A percentile compares a stretch with the other conserved stretches of the same genome.
Conservation (phyloP, 1,140 invertebrate genomes). For the Onthophagus taurus region DNA sequence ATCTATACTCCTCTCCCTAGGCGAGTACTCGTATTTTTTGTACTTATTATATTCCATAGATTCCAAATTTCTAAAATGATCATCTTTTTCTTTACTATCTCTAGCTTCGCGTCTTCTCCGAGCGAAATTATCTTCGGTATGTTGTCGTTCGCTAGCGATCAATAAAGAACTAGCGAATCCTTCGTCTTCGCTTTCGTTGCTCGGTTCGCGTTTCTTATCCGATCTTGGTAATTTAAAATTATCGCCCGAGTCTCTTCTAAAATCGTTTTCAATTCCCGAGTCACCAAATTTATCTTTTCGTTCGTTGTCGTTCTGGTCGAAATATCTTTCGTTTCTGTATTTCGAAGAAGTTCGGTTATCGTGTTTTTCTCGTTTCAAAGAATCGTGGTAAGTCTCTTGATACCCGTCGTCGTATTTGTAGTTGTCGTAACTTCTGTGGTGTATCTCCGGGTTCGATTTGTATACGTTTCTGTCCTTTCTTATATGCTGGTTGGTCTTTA, state of each 20-base stretch:
- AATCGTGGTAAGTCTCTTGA: conserved; percentile 45
- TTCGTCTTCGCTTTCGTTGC: conserved; percentile 52
- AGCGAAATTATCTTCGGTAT: conserved; percentile 50
- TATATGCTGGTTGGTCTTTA: conserved; percentile 39
- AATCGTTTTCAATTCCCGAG: conserved; percentile 71
- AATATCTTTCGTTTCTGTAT: conserved; percentile 38
- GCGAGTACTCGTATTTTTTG: conserved; percentile 42
- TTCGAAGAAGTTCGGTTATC: conserved; percentile 35
- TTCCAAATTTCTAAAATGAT: conserved; percentile 23
- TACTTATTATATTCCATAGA: conserved; percentile 31
- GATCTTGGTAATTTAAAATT: conserved; percentile 16
- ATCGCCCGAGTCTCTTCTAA: conserved; percentile 57
- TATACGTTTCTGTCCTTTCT: conserved; percentile 44
- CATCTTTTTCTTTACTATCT: conserved; percentile 22
- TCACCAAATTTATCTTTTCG: conserved; percentile 56
- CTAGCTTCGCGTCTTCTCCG: conserved; percentile 36
- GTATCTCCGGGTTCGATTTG: conserved; percentile 47
- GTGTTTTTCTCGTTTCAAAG: conserved; percentile 40
- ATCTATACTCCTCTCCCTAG: conserved; percentile 50
- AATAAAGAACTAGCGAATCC: conserved; percentile 52
- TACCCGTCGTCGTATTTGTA: conserved; percentile 33
- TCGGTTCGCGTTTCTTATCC: conserved; percentile 30
- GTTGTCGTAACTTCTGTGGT: conserved; percentile 39
- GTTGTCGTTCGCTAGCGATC: conserved; percentile 53
- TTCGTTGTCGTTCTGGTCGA: conserved; percentile 40